A percentile compares a stretch with the other conserved stretches of the same genome.
Evolutionary conservation across 2,797 vertebrate species (phyloP).

Genomic region (Melanotaenia nigrans): DNA sequence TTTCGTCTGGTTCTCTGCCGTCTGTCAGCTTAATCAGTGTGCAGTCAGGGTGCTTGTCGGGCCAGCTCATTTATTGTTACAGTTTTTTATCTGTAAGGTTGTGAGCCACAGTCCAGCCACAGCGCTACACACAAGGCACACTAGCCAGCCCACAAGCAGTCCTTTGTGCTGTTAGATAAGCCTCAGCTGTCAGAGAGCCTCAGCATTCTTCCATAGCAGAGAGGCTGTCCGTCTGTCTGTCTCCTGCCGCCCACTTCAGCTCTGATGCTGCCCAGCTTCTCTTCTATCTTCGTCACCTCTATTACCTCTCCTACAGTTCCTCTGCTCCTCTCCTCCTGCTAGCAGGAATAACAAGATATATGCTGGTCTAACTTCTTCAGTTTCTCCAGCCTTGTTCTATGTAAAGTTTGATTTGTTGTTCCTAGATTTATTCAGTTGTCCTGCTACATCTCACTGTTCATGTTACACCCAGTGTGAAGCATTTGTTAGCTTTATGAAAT

Average conservation of each 20-base stretch:
- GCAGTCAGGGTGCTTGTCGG: constrained; percentile 38
- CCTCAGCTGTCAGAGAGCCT: constrained; percentile 84
- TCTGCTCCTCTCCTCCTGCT: constrained; percentile 11
- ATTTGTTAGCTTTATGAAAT: constrained; percentile 42
- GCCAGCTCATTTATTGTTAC: constrained; percentile 39
- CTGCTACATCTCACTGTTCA: constrained; percentile 9
- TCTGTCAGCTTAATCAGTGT: constrained; percentile 30
- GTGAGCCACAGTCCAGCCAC: constrained; percentile 58
- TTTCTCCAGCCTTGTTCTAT: constrained; percentile 3
- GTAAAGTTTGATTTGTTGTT: not conserved
- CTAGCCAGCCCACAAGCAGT: constrained; percentile 64
- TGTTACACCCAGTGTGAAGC: constrained; percentile 24
- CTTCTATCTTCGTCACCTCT: constrained; percentile 35
- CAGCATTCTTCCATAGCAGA: constrained; percentile 74
- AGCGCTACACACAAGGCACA: constrained; percentile 41
- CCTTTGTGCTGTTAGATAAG: constrained; percentile 79
- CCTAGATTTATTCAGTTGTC: constrained; percentile 10
- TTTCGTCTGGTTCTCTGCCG: constrained; percentile 16
- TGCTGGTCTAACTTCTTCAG: not conserved
- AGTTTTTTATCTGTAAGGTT: constrained; percentile 60
- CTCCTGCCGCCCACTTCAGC: constrained; percentile 65
- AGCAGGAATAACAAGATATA: not conserved
- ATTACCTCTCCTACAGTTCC: constrained; percentile 44
- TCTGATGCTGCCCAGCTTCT: constrained; percentile 47
- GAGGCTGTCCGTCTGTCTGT: constrained; percentile 63